Base-by-base conservation (phyloP, 2,888 invertebrate genomes). In the Adela reaumurella region DNA sequence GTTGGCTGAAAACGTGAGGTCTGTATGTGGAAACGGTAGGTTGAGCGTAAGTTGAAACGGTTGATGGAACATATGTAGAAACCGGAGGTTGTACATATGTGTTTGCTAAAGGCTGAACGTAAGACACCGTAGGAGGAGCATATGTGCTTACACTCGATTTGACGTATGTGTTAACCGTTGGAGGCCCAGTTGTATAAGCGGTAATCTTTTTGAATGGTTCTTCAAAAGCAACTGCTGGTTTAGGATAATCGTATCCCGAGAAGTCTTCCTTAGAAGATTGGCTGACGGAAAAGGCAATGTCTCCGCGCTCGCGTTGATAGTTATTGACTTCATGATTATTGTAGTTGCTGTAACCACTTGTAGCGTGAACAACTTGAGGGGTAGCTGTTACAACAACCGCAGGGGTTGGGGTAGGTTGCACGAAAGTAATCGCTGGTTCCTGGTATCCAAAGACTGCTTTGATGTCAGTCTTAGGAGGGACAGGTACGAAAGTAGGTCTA, bases 361-460 rank as follows among this genome's bases (percentile, higher is more conserved):
- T 54, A 55, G 67, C 60, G n/a, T 47, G 19, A 3, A 47, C 64
- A 2, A 61, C 57, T 19, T 59, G 57, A 42, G 52, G 49, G 46
- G 62, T 56, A 53, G 70, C 63, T 19, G 67, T 64, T 0, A 71
- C 60, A 28, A 68, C 59, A 16, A 70, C 58, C 10, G 65, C 59
- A 2, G 68, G n/a, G n/a, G n/a, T n/a, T n/a, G n/a, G n/a, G n/a
- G n/a, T 63, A 2, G 76, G 74, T 58, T 74, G 73, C 3, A 78
- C 73, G 43, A 66, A 68, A 2, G 79, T 74, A 1, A 81, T 62
- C 29, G 70, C 64, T 8, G 79, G 76, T 55, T 74, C 76, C 35
- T 73, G 61, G 49, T 68, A 67, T 10, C 74, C 73, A 45, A 79
- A 78, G 52, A 80, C 60, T 64, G 80, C 71, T 53, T 73, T 74